Percentiles rank a stretch among this genome's conserved stretches.
Evolutionary conservation across 2,113 vertebrate genomes (phyloP).

Genomic region (Mustela lutreola): DNA sequence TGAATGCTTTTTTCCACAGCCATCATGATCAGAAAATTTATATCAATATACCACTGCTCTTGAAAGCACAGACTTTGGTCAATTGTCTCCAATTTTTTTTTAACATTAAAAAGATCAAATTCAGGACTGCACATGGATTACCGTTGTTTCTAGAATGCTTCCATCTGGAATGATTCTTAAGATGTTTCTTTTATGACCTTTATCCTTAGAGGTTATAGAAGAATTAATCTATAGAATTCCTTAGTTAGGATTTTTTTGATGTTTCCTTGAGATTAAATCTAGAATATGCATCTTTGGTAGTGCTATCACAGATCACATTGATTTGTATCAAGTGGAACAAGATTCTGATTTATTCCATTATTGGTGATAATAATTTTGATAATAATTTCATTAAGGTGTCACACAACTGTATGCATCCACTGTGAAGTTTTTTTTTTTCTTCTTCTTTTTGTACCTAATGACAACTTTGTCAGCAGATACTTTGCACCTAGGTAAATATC

Average conservation of each 20-base stretch:
- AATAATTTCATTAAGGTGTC: not conserved
- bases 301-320: not conserved
- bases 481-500: not conserved
- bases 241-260: not conserved
- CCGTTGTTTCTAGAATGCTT: not conserved
- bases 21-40: not conserved
- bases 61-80: not conserved
- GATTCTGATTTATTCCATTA: not conserved
- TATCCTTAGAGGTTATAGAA: not conserved
- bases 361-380: not conserved
- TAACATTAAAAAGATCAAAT: not conserved
- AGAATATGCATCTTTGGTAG: not conserved
- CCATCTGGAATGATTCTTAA: not conserved
- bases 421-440: not conserved
- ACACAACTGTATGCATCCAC: not conserved
- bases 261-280: not conserved
- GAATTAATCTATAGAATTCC: not conserved
- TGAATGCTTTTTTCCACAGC: not conserved
- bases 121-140: fast-evolving
- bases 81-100: not conserved
- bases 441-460: not conserved
- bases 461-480: not conserved
- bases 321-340: not conserved
- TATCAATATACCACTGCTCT: not conserved
- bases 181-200: not conserved